phyloP scores from a whole-genome alignment of 2,797 vertebrate species.

The Syngnathus rostellatus region DNA sequence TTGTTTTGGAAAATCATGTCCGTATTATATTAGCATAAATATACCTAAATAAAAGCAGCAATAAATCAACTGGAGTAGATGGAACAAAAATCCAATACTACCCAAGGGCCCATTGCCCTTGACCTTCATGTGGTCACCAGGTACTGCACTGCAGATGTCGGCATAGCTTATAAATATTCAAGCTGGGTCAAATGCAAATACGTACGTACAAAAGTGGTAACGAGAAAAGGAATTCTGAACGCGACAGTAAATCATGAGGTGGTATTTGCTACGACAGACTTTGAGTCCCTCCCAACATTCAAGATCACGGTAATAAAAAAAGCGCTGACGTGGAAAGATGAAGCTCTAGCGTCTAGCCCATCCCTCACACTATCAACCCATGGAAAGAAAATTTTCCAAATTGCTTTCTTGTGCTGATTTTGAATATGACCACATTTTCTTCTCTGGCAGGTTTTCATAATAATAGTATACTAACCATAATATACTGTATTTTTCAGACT shows the following conservation, averaged over 20 bases:
- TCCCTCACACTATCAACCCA: constrained; percentile 27
- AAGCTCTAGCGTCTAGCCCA: constrained; percentile 33
- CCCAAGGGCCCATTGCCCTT: constrained; percentile 15
- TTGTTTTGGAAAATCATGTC: constrained; percentile 19
- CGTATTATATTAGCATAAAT: constrained; percentile 13
- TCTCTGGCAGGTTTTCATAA: no score
- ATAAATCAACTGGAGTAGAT: not conserved
- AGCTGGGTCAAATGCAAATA: constrained; percentile 29
- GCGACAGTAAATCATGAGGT: constrained; percentile 28
- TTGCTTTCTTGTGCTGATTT: no score
- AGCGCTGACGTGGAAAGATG: constrained; percentile 32
- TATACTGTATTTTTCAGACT: no score
- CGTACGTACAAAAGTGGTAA: not conserved
- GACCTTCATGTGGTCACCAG: constrained; percentile 21
- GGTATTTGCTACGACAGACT: constrained; percentile 24
- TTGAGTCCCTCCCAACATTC: constrained; percentile 35
- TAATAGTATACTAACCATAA: no score
- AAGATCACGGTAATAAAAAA: constrained; percentile 54
- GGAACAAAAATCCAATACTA: constrained; percentile 4
- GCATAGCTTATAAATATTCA: constrained; percentile 43
- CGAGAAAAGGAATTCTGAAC: constrained; percentile 9
- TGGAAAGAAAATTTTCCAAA: no score
- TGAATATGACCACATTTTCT: no score
- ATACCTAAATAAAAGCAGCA: not conserved
- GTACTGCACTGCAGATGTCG: constrained; percentile 38